A percentile compares a stretch with the other conserved stretches of the same genome.
phyloP scores from a whole-genome alignment of 2,797 vertebrate species.

The Etheostoma perlongum region DNA sequence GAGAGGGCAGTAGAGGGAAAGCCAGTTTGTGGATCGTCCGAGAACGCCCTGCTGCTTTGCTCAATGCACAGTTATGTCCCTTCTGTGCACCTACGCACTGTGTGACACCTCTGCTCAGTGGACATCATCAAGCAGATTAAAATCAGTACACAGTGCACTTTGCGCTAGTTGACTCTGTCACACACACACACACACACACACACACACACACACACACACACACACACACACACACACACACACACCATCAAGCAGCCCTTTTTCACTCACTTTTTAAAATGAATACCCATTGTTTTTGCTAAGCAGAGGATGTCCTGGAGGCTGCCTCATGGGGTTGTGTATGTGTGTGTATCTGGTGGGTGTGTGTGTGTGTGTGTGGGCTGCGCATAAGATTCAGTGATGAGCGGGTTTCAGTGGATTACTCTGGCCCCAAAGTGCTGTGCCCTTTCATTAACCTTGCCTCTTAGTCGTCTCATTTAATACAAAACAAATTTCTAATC shows the following conservation, averaged over 20 bases:
- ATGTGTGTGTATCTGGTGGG: constrained; percentile 41
- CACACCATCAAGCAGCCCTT: constrained; percentile 50
- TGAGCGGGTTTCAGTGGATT: constrained; percentile 82
- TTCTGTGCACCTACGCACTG: constrained; percentile 38
- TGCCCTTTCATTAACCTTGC: constrained; percentile 89
- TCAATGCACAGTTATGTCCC: constrained; percentile 48
- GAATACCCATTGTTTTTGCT: constrained; percentile 77
- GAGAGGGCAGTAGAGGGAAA: constrained; percentile 36
- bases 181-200: background rate
- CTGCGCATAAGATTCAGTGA: constrained; percentile 63
- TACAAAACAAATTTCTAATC: constrained; percentile 87
- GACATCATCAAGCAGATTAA: constrained; percentile 77
- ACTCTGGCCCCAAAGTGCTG: constrained; percentile 79
- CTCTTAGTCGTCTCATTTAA: constrained; percentile 83
- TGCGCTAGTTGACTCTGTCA: constrained; percentile 48
- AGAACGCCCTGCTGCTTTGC: constrained; percentile 34
- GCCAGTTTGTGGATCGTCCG: constrained; percentile 30
- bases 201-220: constrained; percentile 18
- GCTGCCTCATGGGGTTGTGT: constrained; percentile 63
- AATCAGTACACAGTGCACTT: constrained; percentile 66
- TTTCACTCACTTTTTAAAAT: constrained; percentile 74
- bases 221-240: constrained; percentile 34
- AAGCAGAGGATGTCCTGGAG: constrained; percentile 73
- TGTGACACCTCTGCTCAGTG: constrained; percentile 58
- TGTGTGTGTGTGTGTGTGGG: constrained; percentile 35